phyloP scores from a whole-genome alignment of 2,797 vertebrate genomes.

The Harpagifer antarcticus region DNA sequence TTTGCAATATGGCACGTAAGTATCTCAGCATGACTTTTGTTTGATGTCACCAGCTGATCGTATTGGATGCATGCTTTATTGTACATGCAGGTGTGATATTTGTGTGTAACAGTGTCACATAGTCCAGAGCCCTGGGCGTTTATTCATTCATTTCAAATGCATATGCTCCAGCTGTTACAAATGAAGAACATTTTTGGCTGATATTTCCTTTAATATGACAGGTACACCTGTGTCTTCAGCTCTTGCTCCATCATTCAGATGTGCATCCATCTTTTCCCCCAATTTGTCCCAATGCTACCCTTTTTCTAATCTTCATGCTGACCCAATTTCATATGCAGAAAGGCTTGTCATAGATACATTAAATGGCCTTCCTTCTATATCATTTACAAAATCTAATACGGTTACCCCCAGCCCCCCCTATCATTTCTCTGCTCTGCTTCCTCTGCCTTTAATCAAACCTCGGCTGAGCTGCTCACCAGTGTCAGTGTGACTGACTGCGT shows the following conservation, averaged over 20 bases:
- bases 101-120: conserved; percentile 2
- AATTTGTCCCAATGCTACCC: not conserved
- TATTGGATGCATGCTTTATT: not conserved
- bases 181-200: not conserved
- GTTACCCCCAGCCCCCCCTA: conserved; percentile 24
- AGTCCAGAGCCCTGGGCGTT: not conserved
- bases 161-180: not conserved
- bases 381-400: conserved; percentile 56
- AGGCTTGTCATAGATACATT: conserved; percentile 50
- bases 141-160: not conserved
- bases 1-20: conserved; percentile 90
- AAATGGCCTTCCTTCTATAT: conserved; percentile 53
- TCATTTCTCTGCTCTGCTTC: conserved; percentile 30
- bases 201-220: conserved; percentile 8
- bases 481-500: conserved; percentile 55
- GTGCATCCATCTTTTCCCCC: not conserved
- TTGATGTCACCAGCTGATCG: not conserved
- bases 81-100: conserved; percentile 34
- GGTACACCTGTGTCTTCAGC: conserved; percentile 50
- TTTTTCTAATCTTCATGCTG: not conserved
- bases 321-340: conserved; percentile 47
- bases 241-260: not conserved
- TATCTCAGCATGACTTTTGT: conserved; percentile 38
- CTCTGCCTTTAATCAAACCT: conserved; percentile 56
- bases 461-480: conserved; percentile 37